phyloP scores from a whole-genome alignment of 2,888 invertebrate species.

The Cantharis rustica region DNA sequence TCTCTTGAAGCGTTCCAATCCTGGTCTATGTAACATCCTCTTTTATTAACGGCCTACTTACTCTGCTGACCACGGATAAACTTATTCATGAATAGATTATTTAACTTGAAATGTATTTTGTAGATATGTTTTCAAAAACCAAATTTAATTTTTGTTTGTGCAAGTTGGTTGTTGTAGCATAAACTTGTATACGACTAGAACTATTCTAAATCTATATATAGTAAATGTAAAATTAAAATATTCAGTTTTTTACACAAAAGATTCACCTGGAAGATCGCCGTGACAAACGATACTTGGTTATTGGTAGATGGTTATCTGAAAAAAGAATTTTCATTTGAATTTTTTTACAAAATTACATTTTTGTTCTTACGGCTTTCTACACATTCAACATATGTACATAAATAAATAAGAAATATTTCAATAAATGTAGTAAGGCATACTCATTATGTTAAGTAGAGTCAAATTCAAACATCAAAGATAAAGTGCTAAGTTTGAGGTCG shows the following conservation, averaged over 20 bases:
- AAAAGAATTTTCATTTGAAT: not conserved
- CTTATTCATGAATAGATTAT: constrained; percentile 22
- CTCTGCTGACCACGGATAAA: constrained; percentile 21
- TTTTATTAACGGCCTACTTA: constrained; percentile 28
- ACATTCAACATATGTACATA: not conserved
- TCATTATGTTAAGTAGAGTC: constrained; percentile 23
- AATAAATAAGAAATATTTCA: not conserved
- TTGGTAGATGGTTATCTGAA: not conserved
- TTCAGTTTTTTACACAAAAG: too few relatives aligned
- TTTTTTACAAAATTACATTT: too few relatives aligned
- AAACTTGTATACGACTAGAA: not conserved
- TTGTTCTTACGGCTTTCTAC: too few relatives aligned
- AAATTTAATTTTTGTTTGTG: not conserved
- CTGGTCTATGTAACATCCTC: constrained; percentile 10
- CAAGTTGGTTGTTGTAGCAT: not conserved
- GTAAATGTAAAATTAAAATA: too few relatives aligned
- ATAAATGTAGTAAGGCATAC: constrained; percentile 2
- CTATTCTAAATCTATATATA: too few relatives aligned
- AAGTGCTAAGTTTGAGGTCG: constrained; percentile 16
- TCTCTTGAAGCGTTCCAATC: constrained; percentile 11
- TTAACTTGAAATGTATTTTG: not conserved
- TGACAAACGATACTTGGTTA: not conserved
- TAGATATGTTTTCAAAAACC: not conserved
- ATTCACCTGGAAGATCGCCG: not conserved
- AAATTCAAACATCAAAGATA: constrained; percentile 25